A percentile compares a stretch with the other conserved stretches of the same genome.
Evolutionary conservation across 2,888 invertebrate species (phyloP).

Genomic region (Drosophila borborema): DNA sequence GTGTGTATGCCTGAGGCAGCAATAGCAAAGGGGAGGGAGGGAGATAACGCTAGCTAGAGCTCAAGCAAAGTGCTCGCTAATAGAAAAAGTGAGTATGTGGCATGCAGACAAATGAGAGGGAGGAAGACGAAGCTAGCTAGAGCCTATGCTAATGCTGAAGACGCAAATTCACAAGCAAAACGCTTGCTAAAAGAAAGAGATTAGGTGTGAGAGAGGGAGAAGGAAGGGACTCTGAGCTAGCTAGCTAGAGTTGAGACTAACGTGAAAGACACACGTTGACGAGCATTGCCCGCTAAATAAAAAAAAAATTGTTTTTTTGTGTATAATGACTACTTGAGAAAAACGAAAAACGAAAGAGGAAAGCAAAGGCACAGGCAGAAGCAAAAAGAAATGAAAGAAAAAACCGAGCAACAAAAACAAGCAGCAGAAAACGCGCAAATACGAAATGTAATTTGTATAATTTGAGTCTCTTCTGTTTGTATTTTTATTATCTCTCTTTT

Average conservation of each 20-base stretch:
- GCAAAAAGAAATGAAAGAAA: conserved; percentile 22
- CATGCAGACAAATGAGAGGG: not conserved
- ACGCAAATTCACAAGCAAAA: conserved; percentile 1
- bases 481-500: conserved; percentile 13
- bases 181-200: conserved; percentile 2
- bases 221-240: not conserved
- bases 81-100: not conserved
- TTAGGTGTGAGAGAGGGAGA: conserved; percentile 1
- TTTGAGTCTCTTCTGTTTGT: conserved; percentile 59
- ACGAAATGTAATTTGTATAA: conserved; percentile 81
- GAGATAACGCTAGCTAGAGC: not conserved
- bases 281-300: conserved; percentile 53
- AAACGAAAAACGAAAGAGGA: conserved; percentile 48
- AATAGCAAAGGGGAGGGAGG: not conserved
- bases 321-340: conserved; percentile 81
- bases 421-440: conserved; percentile 57
- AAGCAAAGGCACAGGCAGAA: conserved; percentile 19
- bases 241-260: conserved; percentile 30
- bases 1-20: not conserved
- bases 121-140: not conserved
- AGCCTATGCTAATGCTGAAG: not conserved
- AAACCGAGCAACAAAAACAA: conserved; percentile 27
- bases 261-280: conserved; percentile 70
- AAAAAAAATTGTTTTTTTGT: conserved; percentile 46
- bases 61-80: not conserved